Evolutionary conservation across 1,140 invertebrate species (phyloP).

Genomic region (Melitaea cinxia): DNA sequence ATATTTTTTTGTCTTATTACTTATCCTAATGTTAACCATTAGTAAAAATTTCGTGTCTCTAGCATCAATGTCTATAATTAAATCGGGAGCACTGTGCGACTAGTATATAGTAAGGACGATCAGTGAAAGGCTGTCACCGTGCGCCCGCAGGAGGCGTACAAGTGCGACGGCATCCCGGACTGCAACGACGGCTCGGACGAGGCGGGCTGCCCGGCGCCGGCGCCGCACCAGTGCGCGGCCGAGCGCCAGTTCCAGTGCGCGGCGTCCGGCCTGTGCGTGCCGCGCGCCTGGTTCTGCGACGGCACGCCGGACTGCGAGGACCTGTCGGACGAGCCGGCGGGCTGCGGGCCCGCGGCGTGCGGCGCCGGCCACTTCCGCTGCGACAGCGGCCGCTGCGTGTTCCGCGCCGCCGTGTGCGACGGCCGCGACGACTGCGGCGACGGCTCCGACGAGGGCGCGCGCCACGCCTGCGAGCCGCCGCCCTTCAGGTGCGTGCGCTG

Average conservation of each 20-base stretch:
- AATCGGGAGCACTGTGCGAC: too few species aligned
- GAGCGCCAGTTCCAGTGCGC: slow-evolving; percentile 95
- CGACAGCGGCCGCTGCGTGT: slow-evolving; percentile 94
- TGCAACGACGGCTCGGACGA: slow-evolving; percentile 97
- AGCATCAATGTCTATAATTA: too few species aligned
- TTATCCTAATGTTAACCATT: too few species aligned
- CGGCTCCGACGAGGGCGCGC: slow-evolving; percentile 92
- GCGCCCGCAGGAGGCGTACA: slow-evolving; percentile 91
- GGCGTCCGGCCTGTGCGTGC: slow-evolving; percentile 95
- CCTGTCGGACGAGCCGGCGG: slow-evolving; percentile 93
- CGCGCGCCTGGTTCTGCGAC: slow-evolving; percentile 96
- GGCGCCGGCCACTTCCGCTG: slow-evolving; percentile 92
- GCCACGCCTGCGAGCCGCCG: slow-evolving; percentile 89
- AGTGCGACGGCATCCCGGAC: slow-evolving; percentile 95
- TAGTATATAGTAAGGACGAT: too few species aligned
- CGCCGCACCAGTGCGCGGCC: slow-evolving; percentile 92
- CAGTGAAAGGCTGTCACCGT: too few species aligned
- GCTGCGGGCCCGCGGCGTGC: slow-evolving; percentile 90
- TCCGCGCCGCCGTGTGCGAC: slow-evolving; percentile 97
- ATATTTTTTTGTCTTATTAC: too few species aligned
- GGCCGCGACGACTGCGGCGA: slow-evolving; percentile 98
- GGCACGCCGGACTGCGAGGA: slow-evolving; percentile 95
- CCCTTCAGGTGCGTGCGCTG: slow-evolving; percentile 81
- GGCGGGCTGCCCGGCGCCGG: slow-evolving; percentile 90
- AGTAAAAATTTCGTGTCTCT: too few species aligned